phyloP scores from a whole-genome alignment of 2,888 invertebrate species.

The Brenthis ino region DNA sequence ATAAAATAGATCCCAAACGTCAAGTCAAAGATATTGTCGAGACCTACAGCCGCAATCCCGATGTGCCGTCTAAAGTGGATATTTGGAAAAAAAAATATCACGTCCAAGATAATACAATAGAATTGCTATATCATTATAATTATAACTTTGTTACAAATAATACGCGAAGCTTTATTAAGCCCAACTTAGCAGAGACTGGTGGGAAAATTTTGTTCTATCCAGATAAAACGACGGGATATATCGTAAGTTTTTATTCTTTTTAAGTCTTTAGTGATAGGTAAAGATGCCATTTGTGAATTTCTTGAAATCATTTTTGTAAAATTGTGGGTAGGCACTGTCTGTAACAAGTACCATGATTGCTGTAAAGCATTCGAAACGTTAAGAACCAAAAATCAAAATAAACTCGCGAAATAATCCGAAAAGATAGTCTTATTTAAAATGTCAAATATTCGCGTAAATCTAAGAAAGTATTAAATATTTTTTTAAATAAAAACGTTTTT shows the following conservation, averaged over 20 bases:
- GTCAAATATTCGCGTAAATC: no score
- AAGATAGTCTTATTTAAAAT: no score
- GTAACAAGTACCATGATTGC: no score
- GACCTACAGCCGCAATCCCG: slow-evolving; percentile 82
- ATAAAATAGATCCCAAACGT: slow-evolving; percentile 62
- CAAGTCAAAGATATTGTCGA: slow-evolving; percentile 79
- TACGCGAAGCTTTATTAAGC: slow-evolving; percentile 85
- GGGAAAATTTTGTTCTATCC: slow-evolving; percentile 85
- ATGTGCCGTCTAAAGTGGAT: slow-evolving; percentile 82
- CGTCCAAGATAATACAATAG: slow-evolving; percentile 83
- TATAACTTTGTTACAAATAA: slow-evolving; percentile 84
- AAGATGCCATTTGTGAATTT: no score
- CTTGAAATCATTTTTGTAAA: no score
- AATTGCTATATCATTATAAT: slow-evolving; percentile 84
- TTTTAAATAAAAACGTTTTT: no score
- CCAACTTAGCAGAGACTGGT: slow-evolving; percentile 87
- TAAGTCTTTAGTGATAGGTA: background rate
- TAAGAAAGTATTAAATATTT: no score
- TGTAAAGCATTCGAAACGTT: no score
- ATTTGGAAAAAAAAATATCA: slow-evolving; percentile 85
- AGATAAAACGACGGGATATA: slow-evolving; percentile 84
- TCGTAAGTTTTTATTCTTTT: slow-evolving; percentile 67
- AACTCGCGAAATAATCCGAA: no score
- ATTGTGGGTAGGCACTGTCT: no score
- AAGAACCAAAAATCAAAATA: no score